Base-by-base conservation (phyloP, 2,888 invertebrate genomes). In the Ormyrus nitidulus region DNA sequence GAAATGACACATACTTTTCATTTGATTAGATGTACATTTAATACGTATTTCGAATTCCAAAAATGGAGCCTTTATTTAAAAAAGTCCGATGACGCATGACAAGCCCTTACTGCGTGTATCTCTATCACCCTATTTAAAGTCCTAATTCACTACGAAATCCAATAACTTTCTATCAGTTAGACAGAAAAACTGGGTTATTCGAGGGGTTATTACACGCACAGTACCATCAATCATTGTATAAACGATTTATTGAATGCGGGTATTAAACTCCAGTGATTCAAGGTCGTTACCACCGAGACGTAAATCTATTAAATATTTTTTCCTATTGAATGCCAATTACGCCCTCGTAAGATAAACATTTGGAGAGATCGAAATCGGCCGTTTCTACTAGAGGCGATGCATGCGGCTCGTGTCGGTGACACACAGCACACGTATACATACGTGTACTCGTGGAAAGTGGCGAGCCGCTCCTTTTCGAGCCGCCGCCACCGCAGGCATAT, bases 31-130 rank as follows among this genome's bases (percentile, higher is more conserved):
- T 34, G 4, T 34, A 34, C 44, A 64, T 62, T 11, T 10, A 11
- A 44, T 46, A 13, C 13, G 72, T 62, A 13, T 9, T 65, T n/a
- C 54, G 65, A 73, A 73, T 62, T 65, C 64, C 51, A 56, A 56
- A 64, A 54, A 13, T 59, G 51, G 51, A 51, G 51, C 71, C 71
- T 71, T 71, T 71, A 61, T 71, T 71, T 71, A 71, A 66, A 44
- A 13, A 44, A 66, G n/a, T 8, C 11, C 44, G 8, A 10, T 44
- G 10, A 62, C 48, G 19, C 8, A 5, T 44, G 34, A 1, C 11
- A 4, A 10, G 2, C 6, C 11, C 48, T 2, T 62, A 10, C 10
- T 6, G 11, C 62, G 10, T 19, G 5, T n/a, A 11, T n/a, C 6
- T 48, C 1, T 64, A 64, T 64, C 10, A 11, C 46, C 8, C 13